Base-by-base conservation (phyloP, 2,113 vertebrate genomes). In the Neofelis nebulosa region DNA sequence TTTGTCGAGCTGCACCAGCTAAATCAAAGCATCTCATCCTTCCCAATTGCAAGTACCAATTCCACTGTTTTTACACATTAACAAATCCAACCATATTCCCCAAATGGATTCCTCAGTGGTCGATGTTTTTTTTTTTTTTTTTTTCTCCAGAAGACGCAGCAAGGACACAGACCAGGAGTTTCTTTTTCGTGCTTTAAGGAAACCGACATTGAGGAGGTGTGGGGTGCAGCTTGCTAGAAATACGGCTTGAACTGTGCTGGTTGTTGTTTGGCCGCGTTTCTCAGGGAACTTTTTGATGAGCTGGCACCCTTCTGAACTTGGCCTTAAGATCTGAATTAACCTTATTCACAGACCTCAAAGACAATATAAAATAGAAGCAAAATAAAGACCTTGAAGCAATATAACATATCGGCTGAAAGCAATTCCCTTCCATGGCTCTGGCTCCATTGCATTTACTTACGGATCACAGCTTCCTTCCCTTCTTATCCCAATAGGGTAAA, bases 301-400 rank as follows among this genome's bases (percentile, higher is more conserved):
- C 69, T 38, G 57, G 27, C n/a, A 94, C n/a, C 65, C 11, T 96
- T 36, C 25, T 93, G 27, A 81, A 91, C 41, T 85, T 82, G 66
- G 50, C 15, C 92, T 96, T 84, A 55, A 90, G 89, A 81, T 95
- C 86, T 74, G 76, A 97, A 95, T 95, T 97, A 85, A 93, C 55
- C 76, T 93, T 95, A 91, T 95, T 97, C 85, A 91, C 86, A 95
- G 76, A 96, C 33, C 18, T 94, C 94, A 66, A 95, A 93, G 89
- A 94, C 45, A 97, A 91, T 36, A 61, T 5, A 90, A 21, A 61
- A 61, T 61, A 61, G 21, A 23, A 61, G 57, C 57, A 61, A 21
- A 23, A 23, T 61, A 23, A 61, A 61, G 57, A 61, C 57, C 57
- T 61, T 23, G 57, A 61, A 92, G 36, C 23, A 38, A 33, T 38